Percentiles rank a stretch among this genome's conserved stretches.
Conservation (phyloP, 2,888 invertebrate species). For the Plutella xylostella region DNA sequence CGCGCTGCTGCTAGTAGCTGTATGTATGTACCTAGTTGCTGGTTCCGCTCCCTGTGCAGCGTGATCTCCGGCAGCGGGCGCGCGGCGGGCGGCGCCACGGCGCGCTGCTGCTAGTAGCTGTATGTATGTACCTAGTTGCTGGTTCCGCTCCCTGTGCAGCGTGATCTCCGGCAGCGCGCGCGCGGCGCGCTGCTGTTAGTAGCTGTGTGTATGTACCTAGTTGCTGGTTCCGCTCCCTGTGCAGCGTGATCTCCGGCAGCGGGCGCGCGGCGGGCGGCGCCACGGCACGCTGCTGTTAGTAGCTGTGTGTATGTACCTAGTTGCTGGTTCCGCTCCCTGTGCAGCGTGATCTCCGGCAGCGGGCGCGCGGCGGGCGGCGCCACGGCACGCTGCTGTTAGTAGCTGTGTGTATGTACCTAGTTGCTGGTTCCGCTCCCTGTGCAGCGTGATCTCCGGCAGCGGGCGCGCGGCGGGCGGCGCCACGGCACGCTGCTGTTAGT, state of each 20-base stretch:
- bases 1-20: too few species aligned
- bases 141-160: conserved; percentile 82
- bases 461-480: conserved; percentile 79
- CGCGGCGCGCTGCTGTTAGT: too few species aligned
- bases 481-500: too few species aligned
- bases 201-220: too few species aligned
- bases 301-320: too few species aligned
- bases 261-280: conserved; percentile 79
- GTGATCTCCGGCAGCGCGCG: conserved; percentile 80
- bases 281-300: too few species aligned
- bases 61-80: conserved; percentile 80
- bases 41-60: conserved; percentile 82
- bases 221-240: conserved; percentile 85
- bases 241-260: conserved; percentile 79
- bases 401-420: too few species aligned
- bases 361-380: conserved; percentile 79
- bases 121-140: conserved; percentile 82
- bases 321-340: conserved; percentile 85
- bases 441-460: conserved; percentile 79
- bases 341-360: conserved; percentile 79
- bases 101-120: too few species aligned
- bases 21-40: conserved; percentile 82
- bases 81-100: conserved; percentile 80
- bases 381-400: too few species aligned
- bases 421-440: conserved; percentile 85